Evolutionary conservation across 2,113 vertebrate species (phyloP).

Genomic region (Proterorhinus semilunaris): DNA sequence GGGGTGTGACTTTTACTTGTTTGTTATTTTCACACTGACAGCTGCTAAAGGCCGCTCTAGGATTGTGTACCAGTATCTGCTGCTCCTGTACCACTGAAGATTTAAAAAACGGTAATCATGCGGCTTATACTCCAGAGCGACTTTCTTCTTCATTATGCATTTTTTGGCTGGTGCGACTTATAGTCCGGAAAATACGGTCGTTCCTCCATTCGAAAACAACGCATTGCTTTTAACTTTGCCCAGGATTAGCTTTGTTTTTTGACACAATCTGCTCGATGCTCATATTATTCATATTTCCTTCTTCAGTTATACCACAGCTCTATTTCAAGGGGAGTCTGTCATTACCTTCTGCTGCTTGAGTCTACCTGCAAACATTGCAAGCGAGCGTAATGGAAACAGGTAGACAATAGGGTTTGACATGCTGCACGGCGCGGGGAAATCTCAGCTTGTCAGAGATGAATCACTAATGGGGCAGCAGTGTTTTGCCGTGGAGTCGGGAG

Average conservation of each 20-base stretch:
- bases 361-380: background rate
- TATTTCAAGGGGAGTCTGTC: background rate
- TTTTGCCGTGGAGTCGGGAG: slow-evolving; percentile 24
- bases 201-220: background rate
- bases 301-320: background rate
- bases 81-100: too few species aligned
- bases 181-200: too few species aligned
- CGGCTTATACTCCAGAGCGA: too few species aligned
- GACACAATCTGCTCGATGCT: background rate
- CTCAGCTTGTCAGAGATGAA: slow-evolving; percentile 31
- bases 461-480: slow-evolving; percentile 28
- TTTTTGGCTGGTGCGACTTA: too few species aligned
- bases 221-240: background rate
- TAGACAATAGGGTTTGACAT: slow-evolving; percentile 7
- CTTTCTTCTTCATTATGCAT: too few species aligned
- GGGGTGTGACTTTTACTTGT: too few species aligned
- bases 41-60: too few species aligned
- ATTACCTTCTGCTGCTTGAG: background rate
- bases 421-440: slow-evolving; percentile 6
- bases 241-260: background rate
- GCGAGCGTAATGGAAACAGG: background rate
- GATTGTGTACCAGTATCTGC: too few species aligned
- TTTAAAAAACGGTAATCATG: too few species aligned
- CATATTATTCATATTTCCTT: background rate
- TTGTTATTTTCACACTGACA: too few species aligned